Conservation (phyloP, 1,140 invertebrate species). For the Sinonovacula constricta region DNA sequence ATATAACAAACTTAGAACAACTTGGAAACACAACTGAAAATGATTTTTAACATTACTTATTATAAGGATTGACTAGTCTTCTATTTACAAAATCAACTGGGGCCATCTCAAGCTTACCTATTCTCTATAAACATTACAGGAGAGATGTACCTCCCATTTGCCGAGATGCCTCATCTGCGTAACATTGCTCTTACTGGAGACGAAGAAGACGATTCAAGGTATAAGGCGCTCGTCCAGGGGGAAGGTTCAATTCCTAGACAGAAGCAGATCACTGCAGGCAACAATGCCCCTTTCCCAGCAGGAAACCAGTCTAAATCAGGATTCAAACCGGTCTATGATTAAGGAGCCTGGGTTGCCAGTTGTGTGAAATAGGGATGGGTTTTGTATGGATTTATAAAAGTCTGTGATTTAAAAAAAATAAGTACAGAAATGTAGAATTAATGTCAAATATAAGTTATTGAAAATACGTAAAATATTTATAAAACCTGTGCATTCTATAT, state of each 20-base stretch:
- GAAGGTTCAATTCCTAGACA: slow-evolving; percentile 68
- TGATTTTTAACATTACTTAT: not conserved
- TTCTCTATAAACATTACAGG: slow-evolving; percentile 63
- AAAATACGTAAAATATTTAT: too few species aligned
- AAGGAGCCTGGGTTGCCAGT: slow-evolving; percentile 2
- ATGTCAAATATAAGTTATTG: too few species aligned
- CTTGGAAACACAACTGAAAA: too few species aligned
- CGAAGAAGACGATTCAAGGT: slow-evolving; percentile 74
- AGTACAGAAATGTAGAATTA: too few species aligned
- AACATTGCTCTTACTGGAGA: slow-evolving; percentile 77
- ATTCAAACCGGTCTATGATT: slow-evolving; percentile 75
- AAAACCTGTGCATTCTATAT: too few species aligned
- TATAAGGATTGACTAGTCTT: too few species aligned
- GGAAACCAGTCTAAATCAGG: slow-evolving; percentile 58
- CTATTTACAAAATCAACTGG: too few species aligned
- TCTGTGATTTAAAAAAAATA: too few species aligned
- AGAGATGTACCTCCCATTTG: slow-evolving; percentile 77
- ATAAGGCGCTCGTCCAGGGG: slow-evolving; percentile 69
- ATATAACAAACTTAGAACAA: too few species aligned
- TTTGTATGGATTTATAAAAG: too few species aligned
- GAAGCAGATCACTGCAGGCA: slow-evolving; percentile 56
- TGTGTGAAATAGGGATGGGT: too few species aligned
- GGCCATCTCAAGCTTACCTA: not conserved
- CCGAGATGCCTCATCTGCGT: slow-evolving; percentile 77
- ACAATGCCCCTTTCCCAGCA: slow-evolving; percentile 60